A percentile compares a stretch with the other conserved stretches of the same genome.
phyloP scores from a whole-genome alignment of 2,113 vertebrate species.

The cat (Felis catus) region F.catus_Fca126_mat1.0 CM031415.1:148322001-148322500 shows the following conservation, averaged over 20 bases:
- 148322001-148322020: neutral
- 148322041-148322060: neutral
- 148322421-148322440: neutral
- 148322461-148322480: conserved; percentile 11
- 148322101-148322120: neutral
- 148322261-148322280: neutral
- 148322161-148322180: neutral
- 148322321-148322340: neutral
- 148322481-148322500: conserved; percentile 14
- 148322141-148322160: neutral
- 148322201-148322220: neutral
- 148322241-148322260: neutral
- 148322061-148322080: neutral
- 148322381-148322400: neutral
- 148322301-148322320: neutral
- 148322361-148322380: neutral
- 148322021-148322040: neutral
- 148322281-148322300: neutral
- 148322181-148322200: neutral
- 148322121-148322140: neutral
- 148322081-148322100: neutral
- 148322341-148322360: neutral
- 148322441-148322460: neutral
- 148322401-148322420: neutral
- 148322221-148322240: neutral